phyloP scores from a whole-genome alignment of 2,888 invertebrate species.

The Balanococcus diminutus region DNA sequence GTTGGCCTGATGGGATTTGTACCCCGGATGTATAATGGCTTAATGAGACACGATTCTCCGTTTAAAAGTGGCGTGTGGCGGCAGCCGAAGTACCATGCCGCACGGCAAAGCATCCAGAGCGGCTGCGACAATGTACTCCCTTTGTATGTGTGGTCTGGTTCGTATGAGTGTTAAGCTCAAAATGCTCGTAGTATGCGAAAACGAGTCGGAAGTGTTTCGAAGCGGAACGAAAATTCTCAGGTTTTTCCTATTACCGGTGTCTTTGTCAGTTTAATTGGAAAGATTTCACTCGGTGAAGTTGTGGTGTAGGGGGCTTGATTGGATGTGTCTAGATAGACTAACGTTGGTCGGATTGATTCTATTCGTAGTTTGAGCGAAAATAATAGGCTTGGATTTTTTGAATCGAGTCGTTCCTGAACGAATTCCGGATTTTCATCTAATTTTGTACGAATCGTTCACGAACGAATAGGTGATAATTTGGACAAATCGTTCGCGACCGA shows the following conservation, averaged over 20 bases:
- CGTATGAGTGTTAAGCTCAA: background rate
- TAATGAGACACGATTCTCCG: background rate
- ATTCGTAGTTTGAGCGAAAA: background rate
- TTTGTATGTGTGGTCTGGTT: background rate
- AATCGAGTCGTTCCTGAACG: too few species aligned
- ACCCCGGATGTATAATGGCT: background rate
- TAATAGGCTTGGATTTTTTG: background rate
- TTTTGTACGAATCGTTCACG: too few species aligned
- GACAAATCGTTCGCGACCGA: too few species aligned
- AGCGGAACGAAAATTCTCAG: background rate
- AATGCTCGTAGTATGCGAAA: too few species aligned
- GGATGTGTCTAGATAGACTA: background rate
- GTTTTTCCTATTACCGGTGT: background rate
- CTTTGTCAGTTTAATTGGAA: background rate
- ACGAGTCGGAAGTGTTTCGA: too few species aligned
- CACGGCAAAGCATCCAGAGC: background rate
- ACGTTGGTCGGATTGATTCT: background rate
- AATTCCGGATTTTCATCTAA: too few species aligned
- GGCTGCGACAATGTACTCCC: background rate
- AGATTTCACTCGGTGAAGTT: background rate
- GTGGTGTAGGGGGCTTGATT: too few species aligned
- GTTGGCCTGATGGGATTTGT: constrained; percentile 8
- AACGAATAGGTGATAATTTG: too few species aligned
- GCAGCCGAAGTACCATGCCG: background rate
- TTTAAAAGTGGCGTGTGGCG: background rate